These are phyloP conservation scores for Pluvianellus socialis DNA, from an alignment of 2,113 vertebrate species.

Conservation along the genomic window DNA sequence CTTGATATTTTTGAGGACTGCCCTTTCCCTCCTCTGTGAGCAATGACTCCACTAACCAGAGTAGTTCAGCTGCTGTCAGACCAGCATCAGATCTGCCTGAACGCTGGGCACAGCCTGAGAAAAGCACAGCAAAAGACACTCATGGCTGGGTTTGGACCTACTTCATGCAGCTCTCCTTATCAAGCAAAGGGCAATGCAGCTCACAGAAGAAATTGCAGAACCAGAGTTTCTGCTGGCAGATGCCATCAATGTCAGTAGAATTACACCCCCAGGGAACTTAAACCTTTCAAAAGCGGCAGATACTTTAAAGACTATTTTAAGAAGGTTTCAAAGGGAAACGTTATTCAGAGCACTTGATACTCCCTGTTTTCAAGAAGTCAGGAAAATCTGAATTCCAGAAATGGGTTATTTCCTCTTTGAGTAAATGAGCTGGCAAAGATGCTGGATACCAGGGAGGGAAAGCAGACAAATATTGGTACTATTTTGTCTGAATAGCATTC, in stretches of 20 bases:
- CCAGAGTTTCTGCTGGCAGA: constrained; percentile 18
- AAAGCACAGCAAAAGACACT: background rate
- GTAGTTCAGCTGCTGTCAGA: background rate
- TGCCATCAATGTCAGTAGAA: constrained; percentile 41
- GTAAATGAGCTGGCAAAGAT: constrained; percentile 29
- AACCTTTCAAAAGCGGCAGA: constrained; percentile 10
- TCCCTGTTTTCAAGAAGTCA: constrained; percentile 45
- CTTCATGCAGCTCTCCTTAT: background rate
- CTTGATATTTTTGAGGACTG: background rate
- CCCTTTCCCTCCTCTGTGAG: background rate
- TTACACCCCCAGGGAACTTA: background rate
- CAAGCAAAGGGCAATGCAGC: background rate
- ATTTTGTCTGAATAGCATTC: constrained; percentile 19
- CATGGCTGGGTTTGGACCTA: background rate
- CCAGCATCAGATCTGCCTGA: background rate
- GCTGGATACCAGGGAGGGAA: background rate
- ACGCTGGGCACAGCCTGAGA: background rate
- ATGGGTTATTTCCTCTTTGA: constrained; percentile 29
- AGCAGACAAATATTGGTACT: constrained; percentile 24
- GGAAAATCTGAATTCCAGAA: constrained; percentile 49
- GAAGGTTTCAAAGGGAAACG: constrained; percentile 1
- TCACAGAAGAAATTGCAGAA: constrained; percentile 8
- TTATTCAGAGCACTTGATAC: constrained; percentile 25
- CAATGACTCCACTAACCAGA: background rate
- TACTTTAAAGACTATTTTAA: constrained; percentile 37